Percentiles rank a stretch among this genome's conserved stretches.
phyloP scores from a whole-genome alignment of 2,113 vertebrate species.

The Bettongia penicillata region DNA sequence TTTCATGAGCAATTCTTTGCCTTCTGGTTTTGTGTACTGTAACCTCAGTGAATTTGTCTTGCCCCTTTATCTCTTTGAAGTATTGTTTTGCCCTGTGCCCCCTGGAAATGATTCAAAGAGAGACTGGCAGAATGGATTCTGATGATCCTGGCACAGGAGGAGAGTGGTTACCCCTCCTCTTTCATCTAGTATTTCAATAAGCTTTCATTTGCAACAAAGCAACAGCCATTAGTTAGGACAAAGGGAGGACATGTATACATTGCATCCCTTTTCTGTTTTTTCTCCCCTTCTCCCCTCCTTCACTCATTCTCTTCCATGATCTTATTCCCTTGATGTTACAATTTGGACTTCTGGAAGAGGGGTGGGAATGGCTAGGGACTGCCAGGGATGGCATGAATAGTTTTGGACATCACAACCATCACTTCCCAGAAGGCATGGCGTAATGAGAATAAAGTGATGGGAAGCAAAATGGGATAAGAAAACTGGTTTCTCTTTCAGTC shows the following conservation, averaged over 20 bases:
- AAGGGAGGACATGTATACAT: neutral
- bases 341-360: neutral
- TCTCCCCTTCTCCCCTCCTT: neutral
- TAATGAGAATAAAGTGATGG: neutral
- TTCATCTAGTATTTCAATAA: neutral
- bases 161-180: neutral
- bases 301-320: neutral
- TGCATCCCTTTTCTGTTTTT: neutral
- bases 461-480: neutral
- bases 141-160: neutral
- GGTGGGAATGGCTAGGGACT: neutral
- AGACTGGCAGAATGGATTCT: neutral
- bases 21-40: neutral
- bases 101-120: neutral
- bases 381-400: neutral
- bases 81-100: slow-evolving; percentile 1
- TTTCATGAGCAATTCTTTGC: neutral
- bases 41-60: neutral
- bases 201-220: neutral
- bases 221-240: neutral
- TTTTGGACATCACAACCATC: neutral
- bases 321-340: neutral
- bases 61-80: neutral
- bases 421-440: neutral
- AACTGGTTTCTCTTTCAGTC: neutral